These are phyloP conservation scores for Oncorhynchus keta DNA, from an alignment of 2,113 vertebrate genomes.

Conservation along the genomic window DNA sequence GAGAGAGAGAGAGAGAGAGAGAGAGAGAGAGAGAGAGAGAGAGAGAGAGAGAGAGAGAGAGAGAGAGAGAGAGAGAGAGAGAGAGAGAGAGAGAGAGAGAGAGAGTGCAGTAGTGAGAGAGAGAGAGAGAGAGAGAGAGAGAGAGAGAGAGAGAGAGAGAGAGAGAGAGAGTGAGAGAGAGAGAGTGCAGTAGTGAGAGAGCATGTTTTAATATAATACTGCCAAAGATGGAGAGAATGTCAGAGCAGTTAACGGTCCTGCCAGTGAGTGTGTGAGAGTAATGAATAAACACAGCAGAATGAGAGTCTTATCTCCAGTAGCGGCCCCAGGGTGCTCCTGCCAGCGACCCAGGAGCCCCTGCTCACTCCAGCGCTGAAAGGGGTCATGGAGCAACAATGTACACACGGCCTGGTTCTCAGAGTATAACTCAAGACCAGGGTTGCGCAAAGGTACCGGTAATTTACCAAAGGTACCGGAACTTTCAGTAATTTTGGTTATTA, in stretches of 20 bases:
- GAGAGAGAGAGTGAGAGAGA: not conserved
- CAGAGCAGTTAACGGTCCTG: slow-evolving; percentile 44
- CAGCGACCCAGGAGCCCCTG: slow-evolving; percentile 31
- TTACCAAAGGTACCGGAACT: too few relatives aligned
- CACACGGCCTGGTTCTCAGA: not conserved
- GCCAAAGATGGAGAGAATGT: slow-evolving; percentile 33
- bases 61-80: too few relatives aligned
- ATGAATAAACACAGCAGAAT: slow-evolving; percentile 46
- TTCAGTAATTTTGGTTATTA: too few relatives aligned
- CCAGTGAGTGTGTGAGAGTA: slow-evolving; percentile 30
- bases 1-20: too few relatives aligned
- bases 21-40: too few relatives aligned
- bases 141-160: not conserved
- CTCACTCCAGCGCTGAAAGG: slow-evolving; percentile 33
- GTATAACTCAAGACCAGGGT: too few relatives aligned
- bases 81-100: too few relatives aligned
- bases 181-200: slow-evolving; percentile 12
- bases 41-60: too few relatives aligned
- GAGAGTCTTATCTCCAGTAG: slow-evolving; percentile 52
- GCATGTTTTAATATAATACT: slow-evolving; percentile 40
- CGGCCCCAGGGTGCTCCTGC: slow-evolving; percentile 34
- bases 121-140: not conserved
- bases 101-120: too few relatives aligned
- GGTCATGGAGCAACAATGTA: slow-evolving; percentile 38
- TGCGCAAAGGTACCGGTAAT: too few relatives aligned